Base-by-base conservation (phyloP, 2,888 invertebrate genomes). In the Cataglyphis rosenhaueri region DNA sequence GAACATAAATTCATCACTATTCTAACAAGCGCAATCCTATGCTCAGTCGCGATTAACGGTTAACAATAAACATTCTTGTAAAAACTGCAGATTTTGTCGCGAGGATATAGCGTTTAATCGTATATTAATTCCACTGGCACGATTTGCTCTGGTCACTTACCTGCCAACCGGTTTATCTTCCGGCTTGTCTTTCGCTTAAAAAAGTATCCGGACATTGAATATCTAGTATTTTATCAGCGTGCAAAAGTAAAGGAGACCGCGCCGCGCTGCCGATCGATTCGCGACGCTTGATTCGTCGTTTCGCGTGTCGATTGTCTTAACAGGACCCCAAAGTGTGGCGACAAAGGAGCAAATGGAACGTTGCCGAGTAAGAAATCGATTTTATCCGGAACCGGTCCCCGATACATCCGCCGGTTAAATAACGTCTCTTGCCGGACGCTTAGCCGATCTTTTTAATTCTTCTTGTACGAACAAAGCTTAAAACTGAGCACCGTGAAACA, bases 351-450 rank as follows among this genome's bases (percentile, higher is more conserved):
- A 70, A 74, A 62, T 48, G 32, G 71, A 78, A 57, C 82, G 76
- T 71, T 81, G 64, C 52, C 57, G 75, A 48, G 79, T 62, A 70
- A 83, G 81, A 74, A 85, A 83, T 83, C 78, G 81, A 85, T 86
- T 85, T 65, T 18, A 71, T 68, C 44, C 75, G 74, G 75, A 82
- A 82, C 73, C 79, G 83, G 76, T 76, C 73, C 59, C 55, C 74
- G 71, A 41, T 61, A 57, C 66, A 82, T 70, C 62, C 81, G 79
- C 70, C 66, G 70, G 32, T 83, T 82, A 62, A 70, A 71, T 64
- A 59, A 83, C 59, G 25, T 29, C 44, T 71, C 32, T 65, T 68
- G 32, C 52, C 52, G n/a, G 64, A 70, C 32, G 76, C 48, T 48
- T 52, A n/a, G 8, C 8, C 57, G 62, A 71, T 32, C 29, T 68